These are phyloP conservation scores for Euphydryas editha DNA, from an alignment of 2,888 invertebrate species.

Conservation along the genomic window DNA sequence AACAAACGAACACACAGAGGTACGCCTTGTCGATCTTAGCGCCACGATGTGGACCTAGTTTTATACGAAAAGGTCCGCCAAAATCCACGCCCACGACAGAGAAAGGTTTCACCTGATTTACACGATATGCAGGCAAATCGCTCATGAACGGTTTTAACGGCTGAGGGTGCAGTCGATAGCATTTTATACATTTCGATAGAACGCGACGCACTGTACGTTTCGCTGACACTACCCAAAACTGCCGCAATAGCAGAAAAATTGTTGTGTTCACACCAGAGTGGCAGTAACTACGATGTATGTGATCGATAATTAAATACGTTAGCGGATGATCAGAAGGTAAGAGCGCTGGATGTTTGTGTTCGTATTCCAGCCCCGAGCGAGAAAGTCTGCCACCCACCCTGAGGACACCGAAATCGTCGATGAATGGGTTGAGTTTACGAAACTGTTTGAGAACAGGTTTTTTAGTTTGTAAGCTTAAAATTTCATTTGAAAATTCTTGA, in stretches of 20 bases:
- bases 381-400: background rate
- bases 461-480: too few relatives aligned
- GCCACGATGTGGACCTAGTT: slow-evolving; percentile 11
- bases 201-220: background rate
- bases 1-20: slow-evolving; percentile 24
- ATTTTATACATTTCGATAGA: background rate
- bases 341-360: too few relatives aligned
- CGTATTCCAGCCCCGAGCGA: background rate
- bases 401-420: background rate
- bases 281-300: background rate
- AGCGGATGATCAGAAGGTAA: background rate
- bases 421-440: too few relatives aligned
- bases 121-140: slow-evolving; percentile 9
- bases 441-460: too few relatives aligned
- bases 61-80: slow-evolving; percentile 20
- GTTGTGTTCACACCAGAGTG: background rate
- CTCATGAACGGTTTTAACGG: background rate
- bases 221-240: slow-evolving; percentile 1
- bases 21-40: slow-evolving; percentile 12
- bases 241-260: background rate
- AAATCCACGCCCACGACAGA: slow-evolving; percentile 26
- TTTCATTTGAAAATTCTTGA: too few relatives aligned
- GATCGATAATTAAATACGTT: background rate
- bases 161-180: background rate
- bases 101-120: slow-evolving; percentile 18